These are phyloP conservation scores for Lasioglossum vierecki DNA, from an alignment of 2,888 invertebrate genomes.

Conservation along the genomic window DNA sequence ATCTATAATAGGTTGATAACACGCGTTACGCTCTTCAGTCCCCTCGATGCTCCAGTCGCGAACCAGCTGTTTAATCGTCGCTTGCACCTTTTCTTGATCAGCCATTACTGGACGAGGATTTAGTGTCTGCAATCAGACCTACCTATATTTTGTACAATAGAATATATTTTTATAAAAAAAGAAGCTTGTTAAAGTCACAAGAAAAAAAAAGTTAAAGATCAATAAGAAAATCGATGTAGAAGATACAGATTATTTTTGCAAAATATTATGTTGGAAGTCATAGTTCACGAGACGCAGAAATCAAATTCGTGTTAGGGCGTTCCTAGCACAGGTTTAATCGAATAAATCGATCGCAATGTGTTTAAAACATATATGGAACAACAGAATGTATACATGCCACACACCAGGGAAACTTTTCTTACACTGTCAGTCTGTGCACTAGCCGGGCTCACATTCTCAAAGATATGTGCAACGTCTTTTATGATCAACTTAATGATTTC, in stretches of 20 bases:
- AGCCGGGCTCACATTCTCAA: conserved; percentile 89
- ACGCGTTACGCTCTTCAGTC: conserved; percentile 91
- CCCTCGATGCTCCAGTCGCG: conserved; percentile 98
- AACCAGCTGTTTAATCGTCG: conserved; percentile 97
- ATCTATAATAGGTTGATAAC: conserved; percentile 95
- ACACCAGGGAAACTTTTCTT: conserved; percentile 74
- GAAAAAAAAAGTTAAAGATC: conserved; percentile 34
- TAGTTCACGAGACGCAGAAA: neutral
- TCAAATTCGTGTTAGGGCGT: neutral
- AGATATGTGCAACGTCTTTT: conserved; percentile 92
- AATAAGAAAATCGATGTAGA: conserved; percentile 20
- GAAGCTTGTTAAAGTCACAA: conserved; percentile 56
- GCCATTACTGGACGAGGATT: conserved; percentile 81
- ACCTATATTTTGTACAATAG: conserved; percentile 77
- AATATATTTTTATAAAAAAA: conserved; percentile 64
- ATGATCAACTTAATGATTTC: conserved; percentile 89
- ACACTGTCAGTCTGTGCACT: conserved; percentile 80
- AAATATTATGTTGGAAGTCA: conserved; percentile 3
- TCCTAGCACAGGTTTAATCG: neutral
- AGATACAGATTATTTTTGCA: neutral
- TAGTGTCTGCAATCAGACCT: conserved; percentile 79
- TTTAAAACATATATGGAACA: conserved; percentile 34
- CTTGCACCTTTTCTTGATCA: conserved; percentile 93
- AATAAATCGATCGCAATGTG: conserved; percentile 2
- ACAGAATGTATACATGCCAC: conserved; percentile 67